These are phyloP conservation scores for Montipora capitata DNA, from an alignment of 92 coral and sea anemone genomes.

Conservation along the genomic window DNA sequence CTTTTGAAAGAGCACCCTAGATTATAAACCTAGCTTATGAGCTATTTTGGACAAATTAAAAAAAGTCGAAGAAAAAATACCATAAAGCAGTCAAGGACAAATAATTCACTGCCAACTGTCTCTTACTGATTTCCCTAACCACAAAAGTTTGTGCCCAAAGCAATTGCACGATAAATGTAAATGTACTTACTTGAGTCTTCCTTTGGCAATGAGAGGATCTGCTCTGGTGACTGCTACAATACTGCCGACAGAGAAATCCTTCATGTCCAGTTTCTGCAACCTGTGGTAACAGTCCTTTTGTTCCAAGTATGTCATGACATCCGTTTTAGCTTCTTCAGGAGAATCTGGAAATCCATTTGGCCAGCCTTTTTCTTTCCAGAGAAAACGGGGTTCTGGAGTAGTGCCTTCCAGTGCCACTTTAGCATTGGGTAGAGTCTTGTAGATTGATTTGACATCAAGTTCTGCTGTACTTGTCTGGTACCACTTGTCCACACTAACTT, in stretches of 20 bases:
- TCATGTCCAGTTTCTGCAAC: constrained; percentile 79
- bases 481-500: constrained; percentile 67
- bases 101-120: too few species aligned
- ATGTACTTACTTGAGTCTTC: constrained; percentile 82
- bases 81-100: too few species aligned
- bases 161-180: too few species aligned
- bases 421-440: constrained; percentile 95
- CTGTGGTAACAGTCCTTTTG: constrained; percentile 93
- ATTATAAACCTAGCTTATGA: too few species aligned
- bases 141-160: too few species aligned
- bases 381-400: constrained; percentile 88
- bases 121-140: too few species aligned
- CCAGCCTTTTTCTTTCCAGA: constrained; percentile 94
- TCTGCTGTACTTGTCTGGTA: constrained; percentile 76
- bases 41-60: too few species aligned
- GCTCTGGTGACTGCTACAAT: constrained; percentile 96
- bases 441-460: constrained; percentile 88
- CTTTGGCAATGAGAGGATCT: constrained; percentile 90
- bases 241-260: constrained; percentile 97
- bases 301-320: constrained; percentile 93
- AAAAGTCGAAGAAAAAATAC: too few species aligned
- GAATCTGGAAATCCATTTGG: constrained; percentile 87
- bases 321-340: constrained; percentile 92
- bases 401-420: constrained; percentile 78
- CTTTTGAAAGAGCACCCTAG: too few species aligned